phyloP scores from a whole-genome alignment of 2,113 vertebrate species.

The Equus quagga region DNA sequence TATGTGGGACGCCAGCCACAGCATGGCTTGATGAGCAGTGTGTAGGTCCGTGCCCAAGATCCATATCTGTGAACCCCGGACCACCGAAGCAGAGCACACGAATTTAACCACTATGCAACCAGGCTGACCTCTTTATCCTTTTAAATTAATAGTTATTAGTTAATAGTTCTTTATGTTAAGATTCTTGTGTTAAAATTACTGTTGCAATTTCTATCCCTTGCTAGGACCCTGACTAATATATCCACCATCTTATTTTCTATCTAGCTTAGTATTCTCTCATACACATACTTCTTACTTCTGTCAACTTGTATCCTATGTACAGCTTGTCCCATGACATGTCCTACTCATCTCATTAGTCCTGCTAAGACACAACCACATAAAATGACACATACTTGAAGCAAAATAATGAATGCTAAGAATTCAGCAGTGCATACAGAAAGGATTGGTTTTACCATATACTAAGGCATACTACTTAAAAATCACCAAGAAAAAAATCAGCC shows the following conservation, averaged over 20 bases:
- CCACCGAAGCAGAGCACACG: too few species aligned
- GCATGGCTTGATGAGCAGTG: too few species aligned
- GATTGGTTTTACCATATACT: background rate
- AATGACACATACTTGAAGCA: background rate
- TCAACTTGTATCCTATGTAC: background rate
- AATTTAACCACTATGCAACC: too few species aligned
- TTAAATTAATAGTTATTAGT: background rate
- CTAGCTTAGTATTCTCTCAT: background rate
- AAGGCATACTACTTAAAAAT: background rate
- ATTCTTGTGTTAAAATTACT: background rate
- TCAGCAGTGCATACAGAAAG: background rate
- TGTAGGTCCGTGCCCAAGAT: too few species aligned
- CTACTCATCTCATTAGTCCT: background rate
- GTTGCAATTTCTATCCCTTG: background rate
- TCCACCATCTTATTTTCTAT: background rate
- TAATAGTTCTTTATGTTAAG: background rate
- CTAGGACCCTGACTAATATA: background rate
- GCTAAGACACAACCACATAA: background rate
- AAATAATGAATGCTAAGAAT: background rate
- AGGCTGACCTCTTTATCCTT: too few species aligned
- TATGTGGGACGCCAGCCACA: too few species aligned
- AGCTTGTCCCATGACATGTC: background rate
- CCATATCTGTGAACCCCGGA: too few species aligned
- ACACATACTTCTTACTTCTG: background rate
- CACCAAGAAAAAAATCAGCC: background rate